Evolutionary conservation across 2,888 invertebrate species (phyloP), one percentile per base, ranked within the genome.

Genomic region (Caenorhabditis becei): DNA sequence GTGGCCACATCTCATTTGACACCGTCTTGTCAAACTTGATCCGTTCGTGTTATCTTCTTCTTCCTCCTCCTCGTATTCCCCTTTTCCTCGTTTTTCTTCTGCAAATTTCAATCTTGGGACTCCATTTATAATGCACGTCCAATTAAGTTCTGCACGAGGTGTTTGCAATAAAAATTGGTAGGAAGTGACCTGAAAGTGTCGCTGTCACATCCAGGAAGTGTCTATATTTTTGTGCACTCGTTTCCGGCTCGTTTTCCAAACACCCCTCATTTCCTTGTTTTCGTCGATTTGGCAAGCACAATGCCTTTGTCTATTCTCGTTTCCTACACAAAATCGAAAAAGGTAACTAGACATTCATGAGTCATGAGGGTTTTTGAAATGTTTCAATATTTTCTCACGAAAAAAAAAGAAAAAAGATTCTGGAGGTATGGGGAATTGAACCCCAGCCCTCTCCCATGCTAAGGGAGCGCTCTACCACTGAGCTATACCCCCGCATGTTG

Each of bases 391-490:
- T n/a, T 10, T 47, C n/a, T 47, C 10, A 7, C 14, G 10, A 41
- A 1, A 24, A 56, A 37, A 69, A 59, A 51, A 23, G 0, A n/a
- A 78, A 75, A 83, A 74, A 2, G 14, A 78, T 80, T 74, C 74
- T 83, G 83, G 83, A 83, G 83, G 80, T 83, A 83, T 83, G 77
- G 83, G 83, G 83, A 83, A 83, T 84, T 82, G 84, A 84, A 84
- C 82, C 84, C 84, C 84, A 84, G 85, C 77, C 84, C 79, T 86
- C 86, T 86, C 84, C 81, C 86, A 86, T 86, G 86, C 86, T 85
- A 86, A 86, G 86, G 82, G 86, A 86, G 86, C 86, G 86, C 86
- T 86, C 86, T 86, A 86, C 86, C 86, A 82, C 85, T 85, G 85
- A 85, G 84, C 85, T 85, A 85, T 82, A 84, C 77, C 85, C 85